phyloP scores from a whole-genome alignment of 1,140 invertebrate genomes.

The Hypothenemus hampei region DNA sequence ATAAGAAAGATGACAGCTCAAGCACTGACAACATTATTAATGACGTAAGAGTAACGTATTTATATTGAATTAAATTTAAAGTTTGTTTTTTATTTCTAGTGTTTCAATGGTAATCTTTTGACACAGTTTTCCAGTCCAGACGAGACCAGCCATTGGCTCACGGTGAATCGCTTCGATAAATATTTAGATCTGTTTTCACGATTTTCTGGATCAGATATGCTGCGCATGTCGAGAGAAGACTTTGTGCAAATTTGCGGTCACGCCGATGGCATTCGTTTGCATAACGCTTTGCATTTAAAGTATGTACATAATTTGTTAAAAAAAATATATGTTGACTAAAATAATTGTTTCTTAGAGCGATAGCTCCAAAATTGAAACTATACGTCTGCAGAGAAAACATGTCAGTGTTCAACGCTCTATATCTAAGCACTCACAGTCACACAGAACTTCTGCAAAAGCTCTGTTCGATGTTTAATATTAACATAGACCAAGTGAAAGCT shows the following conservation, averaged over 20 bases:
- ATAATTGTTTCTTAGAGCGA: constrained; percentile 50
- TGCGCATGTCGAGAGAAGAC: constrained; percentile 82
- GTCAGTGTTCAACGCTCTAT: constrained; percentile 73
- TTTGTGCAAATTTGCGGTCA: constrained; percentile 91
- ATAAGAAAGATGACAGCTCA: constrained; percentile 8
- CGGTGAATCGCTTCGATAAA: constrained; percentile 67
- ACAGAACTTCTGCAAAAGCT: constrained; percentile 65
- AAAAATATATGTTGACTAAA: not conserved
- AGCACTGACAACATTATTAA: not conserved
- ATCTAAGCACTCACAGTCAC: constrained; percentile 63
- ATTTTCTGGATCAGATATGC: constrained; percentile 83
- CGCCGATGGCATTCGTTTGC: constrained; percentile 85
- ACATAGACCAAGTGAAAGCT: constrained; percentile 52
- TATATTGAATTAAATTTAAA: not conserved
- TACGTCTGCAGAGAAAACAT: constrained; percentile 68
- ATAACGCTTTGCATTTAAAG: constrained; percentile 80
- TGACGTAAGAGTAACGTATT: constrained; percentile 8
- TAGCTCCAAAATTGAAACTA: constrained; percentile 71
- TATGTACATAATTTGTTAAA: constrained; percentile 51
- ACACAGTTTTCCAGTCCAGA: constrained; percentile 33
- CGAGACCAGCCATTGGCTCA: constrained; percentile 78
- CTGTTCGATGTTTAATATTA: constrained; percentile 53
- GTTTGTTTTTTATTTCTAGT: not conserved
- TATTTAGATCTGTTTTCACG: constrained; percentile 72
- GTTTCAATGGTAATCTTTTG: constrained; percentile 14